Conservation (phyloP, 2,888 invertebrate species). For the Apamea monoglypha region DNA sequence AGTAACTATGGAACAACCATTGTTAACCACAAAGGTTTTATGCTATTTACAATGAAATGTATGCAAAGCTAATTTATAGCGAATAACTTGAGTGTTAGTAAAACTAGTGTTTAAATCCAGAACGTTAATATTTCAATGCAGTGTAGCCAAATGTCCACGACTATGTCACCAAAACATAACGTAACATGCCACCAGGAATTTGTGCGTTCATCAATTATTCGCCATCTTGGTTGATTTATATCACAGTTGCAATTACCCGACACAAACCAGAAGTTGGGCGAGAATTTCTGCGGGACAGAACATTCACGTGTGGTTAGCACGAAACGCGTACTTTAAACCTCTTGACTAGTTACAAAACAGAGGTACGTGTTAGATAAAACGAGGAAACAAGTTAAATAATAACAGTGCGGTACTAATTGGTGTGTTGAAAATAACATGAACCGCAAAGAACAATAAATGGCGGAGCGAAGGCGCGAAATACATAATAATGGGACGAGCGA, state of each 20-base stretch:
- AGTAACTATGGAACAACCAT: slow-evolving; percentile 29
- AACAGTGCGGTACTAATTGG: slow-evolving; percentile 51
- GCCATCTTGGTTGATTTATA: slow-evolving; percentile 70
- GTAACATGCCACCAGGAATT: slow-evolving; percentile 51
- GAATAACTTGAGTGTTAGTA: slow-evolving; percentile 16
- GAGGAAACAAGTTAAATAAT: slow-evolving; percentile 72
- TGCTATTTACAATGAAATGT: slow-evolving; percentile 43
- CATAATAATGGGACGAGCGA: slow-evolving; percentile 74
- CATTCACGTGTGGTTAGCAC: slow-evolving; percentile 45
- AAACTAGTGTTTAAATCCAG: slow-evolving; percentile 33
- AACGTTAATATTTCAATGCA: slow-evolving; percentile 41
- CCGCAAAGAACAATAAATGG: slow-evolving; percentile 69
- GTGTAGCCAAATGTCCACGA: slow-evolving; percentile 44
- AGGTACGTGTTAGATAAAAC: slow-evolving; percentile 53
- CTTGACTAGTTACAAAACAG: slow-evolving; percentile 20
- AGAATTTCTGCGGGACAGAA: slow-evolving; percentile 42
- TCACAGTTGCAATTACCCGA: slow-evolving; percentile 66
- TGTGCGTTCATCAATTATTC: slow-evolving; percentile 54
- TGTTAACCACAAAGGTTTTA: slow-evolving; percentile 57
- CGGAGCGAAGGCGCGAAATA: slow-evolving; percentile 69
- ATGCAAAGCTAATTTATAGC: slow-evolving; percentile 32
- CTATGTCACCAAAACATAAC: slow-evolving; percentile 54
- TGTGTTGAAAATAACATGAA: slow-evolving; percentile 43
- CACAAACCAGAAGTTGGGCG: slow-evolving; percentile 67
- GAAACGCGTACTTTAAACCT: slow-evolving; percentile 56